Base-by-base conservation (phyloP, 2,888 invertebrate genomes). In the Heteromyza rotundicornis region DNA sequence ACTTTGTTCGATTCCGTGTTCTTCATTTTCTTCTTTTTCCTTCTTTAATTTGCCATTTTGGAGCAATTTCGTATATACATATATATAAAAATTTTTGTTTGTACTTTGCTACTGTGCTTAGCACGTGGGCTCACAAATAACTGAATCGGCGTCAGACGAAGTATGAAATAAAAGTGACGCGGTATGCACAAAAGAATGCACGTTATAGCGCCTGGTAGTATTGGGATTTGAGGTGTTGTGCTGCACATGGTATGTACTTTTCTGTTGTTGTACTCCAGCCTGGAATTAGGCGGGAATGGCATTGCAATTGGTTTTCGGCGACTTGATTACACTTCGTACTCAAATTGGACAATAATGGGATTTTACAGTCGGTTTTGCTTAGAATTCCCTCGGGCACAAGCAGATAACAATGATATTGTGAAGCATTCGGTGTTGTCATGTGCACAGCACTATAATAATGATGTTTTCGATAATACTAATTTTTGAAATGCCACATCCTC, bases 181-280 rank as follows among this genome's bases (percentile, higher is more conserved):
- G 40, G 32, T 32, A 32, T 32, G 32, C 32, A 32, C 32, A 32
- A 32, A 32, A 32, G 32, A 32, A 32, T 32, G 32, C 32, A 32
- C 32, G 12, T 32, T 32, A 14, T 40, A 53, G 59, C 58, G 40
- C 56, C 62, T 49, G 56, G 24, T 50, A 32, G 32, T n/a, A n/a
- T n/a, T n/a, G n/a, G n/a, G n/a, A n/a, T n/a, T n/a, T n/a, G n/a
- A n/a, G n/a, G n/a, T n/a, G n/a, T n/a, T n/a, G n/a, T n/a, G n/a
- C n/a, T n/a, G n/a, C n/a, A n/a, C n/a, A n/a, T n/a, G 12, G 32
- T 12, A 32, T 8, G 12, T 12, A 50, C 20, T 16, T 27, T 16
- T 10, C 52, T 24, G 27, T 24, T 52, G 52, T 3, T 23, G 23
- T 51, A 22, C n/a, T 23, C n/a, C n/a, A n/a, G n/a, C n/a, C 7